These are phyloP conservation scores for Pitangus sulphuratus DNA, from an alignment of 2,797 vertebrate genomes.

Conservation along the genomic window DNA sequence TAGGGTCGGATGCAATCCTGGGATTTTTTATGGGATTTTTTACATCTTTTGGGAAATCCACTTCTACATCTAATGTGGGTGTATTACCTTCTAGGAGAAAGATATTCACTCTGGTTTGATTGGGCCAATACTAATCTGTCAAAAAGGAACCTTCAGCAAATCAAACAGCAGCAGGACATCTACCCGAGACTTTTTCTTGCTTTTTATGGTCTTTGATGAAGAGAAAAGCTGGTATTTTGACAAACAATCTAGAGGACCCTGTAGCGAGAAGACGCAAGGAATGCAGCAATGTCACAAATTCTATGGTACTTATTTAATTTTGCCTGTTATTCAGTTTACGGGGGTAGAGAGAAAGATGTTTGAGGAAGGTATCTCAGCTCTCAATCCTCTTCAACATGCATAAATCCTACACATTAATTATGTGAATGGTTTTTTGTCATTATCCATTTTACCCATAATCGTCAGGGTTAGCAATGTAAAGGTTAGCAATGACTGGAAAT, in stretches of 20 bases:
- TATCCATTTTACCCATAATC: neutral
- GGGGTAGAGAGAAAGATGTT: neutral
- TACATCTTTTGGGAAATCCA: neutral
- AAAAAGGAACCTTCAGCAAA: conserved; percentile 79
- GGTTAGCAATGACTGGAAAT: neutral
- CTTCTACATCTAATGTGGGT: neutral
- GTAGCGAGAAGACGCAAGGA: conserved; percentile 66
- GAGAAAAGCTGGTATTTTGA: conserved; percentile 94
- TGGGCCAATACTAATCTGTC: conserved; percentile 91
- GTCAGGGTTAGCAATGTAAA: neutral
- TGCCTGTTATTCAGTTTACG: neutral
- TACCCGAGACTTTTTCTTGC: conserved; percentile 85
- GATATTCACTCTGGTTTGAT: conserved; percentile 94
- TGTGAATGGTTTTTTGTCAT: neutral
- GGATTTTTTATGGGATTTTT: rapidly evolving
- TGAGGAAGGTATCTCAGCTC: neutral
- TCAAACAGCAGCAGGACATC: conserved; percentile 17
- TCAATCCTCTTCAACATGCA: neutral
- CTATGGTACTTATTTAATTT: conserved; percentile 80
- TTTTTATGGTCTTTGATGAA: conserved; percentile 96
- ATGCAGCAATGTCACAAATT: conserved; percentile 81
- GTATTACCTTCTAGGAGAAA: conserved; percentile 82
- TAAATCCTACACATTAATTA: neutral
- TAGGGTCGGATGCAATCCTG: neutral
- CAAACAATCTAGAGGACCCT: conserved; percentile 70